A percentile compares a stretch with the other conserved stretches of the same genome.
Conservation (phyloP, 2,797 vertebrate genomes). For the Peromyscus melanophrys region DNA sequence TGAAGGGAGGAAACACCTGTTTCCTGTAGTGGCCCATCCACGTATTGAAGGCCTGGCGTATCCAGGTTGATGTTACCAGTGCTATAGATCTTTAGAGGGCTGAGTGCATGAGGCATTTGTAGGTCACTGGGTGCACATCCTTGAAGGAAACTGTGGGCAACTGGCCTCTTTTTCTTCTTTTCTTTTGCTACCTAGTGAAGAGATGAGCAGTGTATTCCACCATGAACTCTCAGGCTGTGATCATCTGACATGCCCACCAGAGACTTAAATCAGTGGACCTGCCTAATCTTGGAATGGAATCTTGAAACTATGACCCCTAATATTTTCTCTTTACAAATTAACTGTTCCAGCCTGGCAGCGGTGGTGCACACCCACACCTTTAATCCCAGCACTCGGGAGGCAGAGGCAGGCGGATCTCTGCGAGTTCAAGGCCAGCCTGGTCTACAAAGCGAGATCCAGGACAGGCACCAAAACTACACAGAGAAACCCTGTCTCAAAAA, state of each 20-base stretch:
- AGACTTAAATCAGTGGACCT: not conserved
- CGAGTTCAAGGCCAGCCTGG: no score
- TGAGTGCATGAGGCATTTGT: not conserved
- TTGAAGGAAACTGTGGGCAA: not conserved
- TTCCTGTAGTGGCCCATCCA: constrained; percentile 2
- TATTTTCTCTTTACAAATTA: not conserved
- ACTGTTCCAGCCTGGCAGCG: not conserved
- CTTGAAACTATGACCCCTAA: not conserved
- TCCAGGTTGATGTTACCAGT: not conserved
- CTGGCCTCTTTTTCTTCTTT: not conserved
- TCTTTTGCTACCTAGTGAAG: not conserved
- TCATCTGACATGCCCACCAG: not conserved
- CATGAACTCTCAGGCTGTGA: not conserved
- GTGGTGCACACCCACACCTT: no score
- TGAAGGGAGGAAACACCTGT: constrained; percentile 52
- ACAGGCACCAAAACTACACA: no score
- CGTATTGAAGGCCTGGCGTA: not conserved
- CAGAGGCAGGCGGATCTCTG: no score
- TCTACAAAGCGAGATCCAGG: no score
- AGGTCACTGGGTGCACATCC: not conserved
- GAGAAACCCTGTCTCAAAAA: no score
- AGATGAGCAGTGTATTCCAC: not conserved
- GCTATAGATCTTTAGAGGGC: not conserved
- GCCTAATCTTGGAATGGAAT: not conserved
- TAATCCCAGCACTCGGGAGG: no score